phyloP scores from a whole-genome alignment of 2,888 invertebrate species.

The Trilocha varians region DNA sequence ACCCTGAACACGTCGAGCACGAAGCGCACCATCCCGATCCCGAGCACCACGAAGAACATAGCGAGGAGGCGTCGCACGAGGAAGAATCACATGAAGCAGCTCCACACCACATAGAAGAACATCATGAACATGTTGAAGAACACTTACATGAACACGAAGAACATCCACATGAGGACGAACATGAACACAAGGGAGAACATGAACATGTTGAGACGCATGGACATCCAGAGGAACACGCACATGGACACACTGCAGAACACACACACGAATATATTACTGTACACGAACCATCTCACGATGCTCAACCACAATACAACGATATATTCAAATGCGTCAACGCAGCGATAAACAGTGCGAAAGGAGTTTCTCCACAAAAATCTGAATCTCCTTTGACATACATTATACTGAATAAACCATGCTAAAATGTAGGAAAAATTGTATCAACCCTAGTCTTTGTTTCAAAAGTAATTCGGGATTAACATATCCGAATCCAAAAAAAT shows the following conservation, averaged over 20 bases:
- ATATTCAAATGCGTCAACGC: constrained; percentile 49
- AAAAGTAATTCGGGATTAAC: no score
- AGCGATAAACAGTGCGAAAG: constrained; percentile 25
- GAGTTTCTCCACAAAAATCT: constrained; percentile 13
- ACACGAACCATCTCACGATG: background rate
- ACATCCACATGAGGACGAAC: background rate
- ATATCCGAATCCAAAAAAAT: no score
- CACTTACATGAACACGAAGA: background rate
- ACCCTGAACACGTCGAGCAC: background rate
- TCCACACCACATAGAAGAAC: background rate
- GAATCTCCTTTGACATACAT: constrained; percentile 52
- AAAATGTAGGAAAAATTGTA: constrained; percentile 10
- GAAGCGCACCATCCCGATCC: background rate
- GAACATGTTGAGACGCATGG: background rate
- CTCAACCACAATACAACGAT: constrained; percentile 31
- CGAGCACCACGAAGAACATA: background rate
- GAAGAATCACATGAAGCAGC: background rate
- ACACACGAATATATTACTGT: constrained; percentile 3
- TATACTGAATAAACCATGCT: constrained; percentile 39
- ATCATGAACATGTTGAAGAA: background rate
- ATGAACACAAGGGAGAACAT: background rate
- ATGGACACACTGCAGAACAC: constrained; percentile 10
- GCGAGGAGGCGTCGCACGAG: background rate
- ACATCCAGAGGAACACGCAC: constrained; percentile 9
- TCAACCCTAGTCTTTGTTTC: constrained; percentile 29